These are phyloP conservation scores for Leptothorax acervorum DNA, from an alignment of 2,888 invertebrate species.

Conservation along the genomic window DNA sequence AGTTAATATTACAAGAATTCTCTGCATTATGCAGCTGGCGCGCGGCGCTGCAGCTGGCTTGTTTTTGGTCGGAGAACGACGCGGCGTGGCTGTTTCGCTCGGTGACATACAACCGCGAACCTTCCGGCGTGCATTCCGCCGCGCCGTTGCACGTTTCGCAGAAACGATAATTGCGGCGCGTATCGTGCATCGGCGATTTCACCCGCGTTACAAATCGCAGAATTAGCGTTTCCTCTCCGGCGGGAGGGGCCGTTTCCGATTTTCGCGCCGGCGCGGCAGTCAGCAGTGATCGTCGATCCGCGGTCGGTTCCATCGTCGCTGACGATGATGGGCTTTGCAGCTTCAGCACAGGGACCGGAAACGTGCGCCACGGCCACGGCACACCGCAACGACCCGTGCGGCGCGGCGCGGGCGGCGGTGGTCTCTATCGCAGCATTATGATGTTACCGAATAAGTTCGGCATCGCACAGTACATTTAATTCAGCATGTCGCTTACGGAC, in stretches of 20 bases:
- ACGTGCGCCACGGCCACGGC: not conserved
- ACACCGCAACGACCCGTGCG: constrained; percentile 72
- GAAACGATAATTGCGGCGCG: constrained; percentile 45
- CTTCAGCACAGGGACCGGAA: constrained; percentile 64
- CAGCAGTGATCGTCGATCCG: not conserved
- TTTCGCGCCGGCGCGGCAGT: constrained; percentile 58
- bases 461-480: constrained; percentile 38
- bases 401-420: not conserved
- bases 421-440: constrained; percentile 46
- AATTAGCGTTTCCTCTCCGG: constrained; percentile 68
- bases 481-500: not conserved
- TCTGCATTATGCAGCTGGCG: constrained; percentile 22
- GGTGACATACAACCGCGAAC: constrained; percentile 26
- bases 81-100: not conserved
- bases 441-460: constrained; percentile 80
- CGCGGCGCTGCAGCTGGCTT: not conserved
- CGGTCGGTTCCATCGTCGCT: not conserved
- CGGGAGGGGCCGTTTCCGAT: constrained; percentile 59
- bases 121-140: constrained; percentile 28
- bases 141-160: constrained; percentile 8
- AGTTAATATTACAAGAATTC: constrained; percentile 26
- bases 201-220: constrained; percentile 63
- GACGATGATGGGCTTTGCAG: constrained; percentile 62
- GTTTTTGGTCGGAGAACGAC: constrained; percentile 22
- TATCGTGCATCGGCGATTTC: constrained; percentile 49